Conservation (phyloP, 2,888 invertebrate genomes). For the Drosophila maculinotata region DNA sequence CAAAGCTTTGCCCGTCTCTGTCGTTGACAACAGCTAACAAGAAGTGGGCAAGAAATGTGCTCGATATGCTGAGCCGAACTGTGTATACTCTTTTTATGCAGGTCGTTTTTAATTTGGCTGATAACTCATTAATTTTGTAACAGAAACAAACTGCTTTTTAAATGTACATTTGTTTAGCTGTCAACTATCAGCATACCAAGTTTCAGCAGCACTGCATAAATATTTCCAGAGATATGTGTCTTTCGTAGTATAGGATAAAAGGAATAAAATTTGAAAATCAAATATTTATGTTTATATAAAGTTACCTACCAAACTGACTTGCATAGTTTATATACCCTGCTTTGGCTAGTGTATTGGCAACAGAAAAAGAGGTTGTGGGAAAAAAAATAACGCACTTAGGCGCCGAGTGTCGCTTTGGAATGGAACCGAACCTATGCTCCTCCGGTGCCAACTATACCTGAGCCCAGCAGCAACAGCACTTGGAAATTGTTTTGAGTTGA, state of each 20-base stretch:
- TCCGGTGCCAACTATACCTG: slow-evolving; percentile 36
- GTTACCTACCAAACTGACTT: slow-evolving; percentile 12
- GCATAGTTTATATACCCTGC: not conserved
- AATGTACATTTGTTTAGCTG: no score
- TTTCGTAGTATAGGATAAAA: no score
- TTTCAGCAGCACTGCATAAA: no score
- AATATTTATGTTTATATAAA: no score
- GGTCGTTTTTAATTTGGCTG: no score
- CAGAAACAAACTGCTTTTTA: no score
- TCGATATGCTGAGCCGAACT: not conserved
- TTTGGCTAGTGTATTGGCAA: slow-evolving; percentile 8
- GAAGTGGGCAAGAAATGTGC: not conserved
- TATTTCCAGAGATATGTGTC: no score
- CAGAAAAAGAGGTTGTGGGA: slow-evolving; percentile 29
- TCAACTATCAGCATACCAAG: no score
- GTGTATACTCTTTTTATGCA: not conserved
- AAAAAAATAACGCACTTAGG: slow-evolving; percentile 67
- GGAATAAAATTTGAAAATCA: no score
- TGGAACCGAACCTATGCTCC: slow-evolving; percentile 15
- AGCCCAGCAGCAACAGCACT: slow-evolving; percentile 48
- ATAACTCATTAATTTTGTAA: no score
- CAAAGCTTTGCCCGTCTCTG: slow-evolving; percentile 57
- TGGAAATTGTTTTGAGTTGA: slow-evolving; percentile 68
- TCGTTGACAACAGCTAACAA: slow-evolving; percentile 58
- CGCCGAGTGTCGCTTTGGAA: slow-evolving; percentile 49